Conservation (phyloP, 2,888 invertebrate genomes). For the Acleris cristana region DNA sequence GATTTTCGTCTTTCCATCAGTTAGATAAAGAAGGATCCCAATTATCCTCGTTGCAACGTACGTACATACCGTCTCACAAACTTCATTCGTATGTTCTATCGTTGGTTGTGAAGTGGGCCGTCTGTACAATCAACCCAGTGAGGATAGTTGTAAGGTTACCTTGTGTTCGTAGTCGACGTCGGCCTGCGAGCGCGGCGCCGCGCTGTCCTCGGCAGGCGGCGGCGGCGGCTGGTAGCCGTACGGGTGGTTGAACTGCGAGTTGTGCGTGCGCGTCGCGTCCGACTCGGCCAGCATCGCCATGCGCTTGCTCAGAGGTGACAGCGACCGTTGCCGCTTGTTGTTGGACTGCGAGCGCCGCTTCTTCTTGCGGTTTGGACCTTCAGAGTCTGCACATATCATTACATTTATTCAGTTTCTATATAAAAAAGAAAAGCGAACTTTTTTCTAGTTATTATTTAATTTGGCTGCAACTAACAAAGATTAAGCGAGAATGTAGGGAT, state of each 20-base stretch:
- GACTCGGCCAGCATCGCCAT: slow-evolving; percentile 89
- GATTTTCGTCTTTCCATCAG: too few relatives aligned
- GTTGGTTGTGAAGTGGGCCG: too few relatives aligned
- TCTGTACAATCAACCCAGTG: too few relatives aligned
- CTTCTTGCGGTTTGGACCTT: slow-evolving; percentile 83
- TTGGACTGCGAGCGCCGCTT: slow-evolving; percentile 83
- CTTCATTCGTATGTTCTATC: too few relatives aligned
- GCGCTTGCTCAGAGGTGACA: slow-evolving; percentile 92
- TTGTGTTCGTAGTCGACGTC: slow-evolving; percentile 87
- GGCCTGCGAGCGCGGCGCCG: slow-evolving; percentile 70
- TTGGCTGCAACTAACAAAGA: too few relatives aligned
- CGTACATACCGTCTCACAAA: too few relatives aligned
- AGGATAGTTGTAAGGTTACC: slow-evolving; percentile 49
- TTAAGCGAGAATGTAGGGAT: slow-evolving; percentile 5
- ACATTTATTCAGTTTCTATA: slow-evolving; percentile 28
- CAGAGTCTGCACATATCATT: slow-evolving; percentile 63
- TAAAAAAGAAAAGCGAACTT: neutral
- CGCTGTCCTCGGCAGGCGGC: slow-evolving; percentile 72
- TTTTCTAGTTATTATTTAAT: too few relatives aligned
- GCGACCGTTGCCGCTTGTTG: slow-evolving; percentile 87
- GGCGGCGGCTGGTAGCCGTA: slow-evolving; percentile 85
- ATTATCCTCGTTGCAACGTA: too few relatives aligned
- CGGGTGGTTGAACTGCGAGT: slow-evolving; percentile 88
- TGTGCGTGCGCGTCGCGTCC: slow-evolving; percentile 76
- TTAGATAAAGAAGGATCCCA: too few relatives aligned